phyloP scores from a whole-genome alignment of 2,888 invertebrate species.

The Marronus borbonicus region DNA sequence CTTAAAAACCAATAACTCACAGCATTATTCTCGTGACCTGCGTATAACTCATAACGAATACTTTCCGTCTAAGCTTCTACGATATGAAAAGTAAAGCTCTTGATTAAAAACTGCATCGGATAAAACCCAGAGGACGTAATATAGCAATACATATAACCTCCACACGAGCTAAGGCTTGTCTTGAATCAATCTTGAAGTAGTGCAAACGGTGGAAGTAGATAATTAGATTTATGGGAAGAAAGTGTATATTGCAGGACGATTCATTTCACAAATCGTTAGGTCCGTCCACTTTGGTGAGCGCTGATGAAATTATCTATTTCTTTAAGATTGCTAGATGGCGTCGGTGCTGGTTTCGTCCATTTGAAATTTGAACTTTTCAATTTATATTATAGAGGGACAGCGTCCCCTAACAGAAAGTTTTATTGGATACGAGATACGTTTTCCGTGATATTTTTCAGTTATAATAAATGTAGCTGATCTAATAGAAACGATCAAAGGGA shows the following conservation, averaged over 20 bases:
- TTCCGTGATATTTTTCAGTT: too few relatives aligned
- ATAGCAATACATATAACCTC: not conserved
- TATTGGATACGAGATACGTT: not conserved
- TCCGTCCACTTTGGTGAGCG: slow-evolving; percentile 23
- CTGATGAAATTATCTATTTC: slow-evolving; percentile 23
- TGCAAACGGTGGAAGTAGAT: slow-evolving; percentile 27
- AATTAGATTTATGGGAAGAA: slow-evolving; percentile 27
- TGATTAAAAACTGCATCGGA: slow-evolving; percentile 25
- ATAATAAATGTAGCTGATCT: too few relatives aligned
- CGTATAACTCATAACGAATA: too few relatives aligned
- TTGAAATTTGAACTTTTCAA: slow-evolving; percentile 6
- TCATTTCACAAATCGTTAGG: not conserved
- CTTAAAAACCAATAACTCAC: too few relatives aligned
- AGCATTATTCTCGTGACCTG: too few relatives aligned
- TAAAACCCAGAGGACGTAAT: not conserved
- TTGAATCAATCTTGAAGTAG: slow-evolving; percentile 1
- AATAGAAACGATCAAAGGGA: too few relatives aligned
- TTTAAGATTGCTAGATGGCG: not conserved
- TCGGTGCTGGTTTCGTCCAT: not conserved
- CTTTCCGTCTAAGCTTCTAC: not conserved
- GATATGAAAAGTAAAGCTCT: not conserved
- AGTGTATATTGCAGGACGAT: slow-evolving; percentile 19
- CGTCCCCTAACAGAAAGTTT: not conserved
- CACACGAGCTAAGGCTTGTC: not conserved
- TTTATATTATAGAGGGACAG: not conserved